Evolutionary conservation across 2,113 vertebrate genomes (phyloP).

Genomic region (Thalassoma bifasciatum): DNA sequence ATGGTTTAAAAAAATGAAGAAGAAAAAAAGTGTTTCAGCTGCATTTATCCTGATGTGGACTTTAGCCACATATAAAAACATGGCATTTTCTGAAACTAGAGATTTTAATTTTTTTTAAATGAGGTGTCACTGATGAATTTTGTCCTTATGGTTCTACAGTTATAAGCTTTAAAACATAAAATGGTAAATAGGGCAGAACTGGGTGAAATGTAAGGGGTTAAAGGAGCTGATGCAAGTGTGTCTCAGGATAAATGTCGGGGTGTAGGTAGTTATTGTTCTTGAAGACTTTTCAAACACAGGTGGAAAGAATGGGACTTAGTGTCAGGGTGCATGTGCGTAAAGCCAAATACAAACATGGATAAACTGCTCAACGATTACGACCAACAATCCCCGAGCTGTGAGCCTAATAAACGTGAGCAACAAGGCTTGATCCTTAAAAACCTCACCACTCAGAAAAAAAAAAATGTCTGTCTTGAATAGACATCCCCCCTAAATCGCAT

Average conservation of each 20-base stretch:
- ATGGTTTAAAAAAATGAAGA: no score
- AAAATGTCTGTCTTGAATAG: slow-evolving; percentile 85
- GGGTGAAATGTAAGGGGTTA: no score
- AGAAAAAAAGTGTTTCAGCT: no score
- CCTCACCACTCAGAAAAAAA: slow-evolving; percentile 82
- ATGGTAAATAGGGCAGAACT: no score
- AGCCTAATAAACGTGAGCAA: slow-evolving; percentile 94
- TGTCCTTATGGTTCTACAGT: no score
- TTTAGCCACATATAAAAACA: no score
- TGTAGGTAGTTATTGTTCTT: slow-evolving; percentile 67
- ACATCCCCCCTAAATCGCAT: slow-evolving; percentile 91
- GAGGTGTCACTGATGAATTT: no score
- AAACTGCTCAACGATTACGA: slow-evolving; percentile 71
- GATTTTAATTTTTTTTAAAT: no score
- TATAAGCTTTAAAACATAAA: no score
- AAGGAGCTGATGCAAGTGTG: slow-evolving; percentile 10
- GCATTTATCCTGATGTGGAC: no score
- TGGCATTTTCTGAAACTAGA: no score
- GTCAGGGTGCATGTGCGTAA: slow-evolving; percentile 35
- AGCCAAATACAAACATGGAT: slow-evolving; percentile 72
- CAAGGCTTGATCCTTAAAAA: slow-evolving; percentile 94
- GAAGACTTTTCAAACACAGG: slow-evolving; percentile 34
- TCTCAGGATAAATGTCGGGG: slow-evolving; percentile 35
- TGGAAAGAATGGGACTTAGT: slow-evolving; percentile 64
- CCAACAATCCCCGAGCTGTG: slow-evolving; percentile 69